Evolutionary conservation across 2,113 vertebrate genomes (phyloP).

Genomic region (Equus przewalskii): DNA sequence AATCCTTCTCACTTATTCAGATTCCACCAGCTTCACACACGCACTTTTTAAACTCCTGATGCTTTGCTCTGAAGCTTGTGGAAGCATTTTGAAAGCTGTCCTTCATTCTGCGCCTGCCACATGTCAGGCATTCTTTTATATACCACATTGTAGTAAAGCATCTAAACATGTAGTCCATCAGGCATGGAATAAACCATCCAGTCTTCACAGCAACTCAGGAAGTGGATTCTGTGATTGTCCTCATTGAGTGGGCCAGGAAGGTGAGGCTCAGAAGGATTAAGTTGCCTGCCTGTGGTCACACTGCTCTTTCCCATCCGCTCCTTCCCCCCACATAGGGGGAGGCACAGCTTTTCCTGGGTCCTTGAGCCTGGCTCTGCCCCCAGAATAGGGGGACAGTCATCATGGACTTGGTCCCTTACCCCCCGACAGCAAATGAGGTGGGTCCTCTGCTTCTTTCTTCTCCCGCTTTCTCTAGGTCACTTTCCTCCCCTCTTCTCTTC

Average conservation of each 20-base stretch:
- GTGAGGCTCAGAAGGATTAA: not conserved
- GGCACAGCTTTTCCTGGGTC: not conserved
- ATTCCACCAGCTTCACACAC: not conserved
- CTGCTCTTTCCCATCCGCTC: too few species aligned
- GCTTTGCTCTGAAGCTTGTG: not conserved
- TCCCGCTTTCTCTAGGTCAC: not conserved
- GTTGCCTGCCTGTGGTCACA: not conserved
- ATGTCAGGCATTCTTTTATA: not conserved
- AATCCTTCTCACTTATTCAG: not conserved
- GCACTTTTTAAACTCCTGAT: not conserved
- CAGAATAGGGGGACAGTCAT: accelerated
- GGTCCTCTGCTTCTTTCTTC: not conserved
- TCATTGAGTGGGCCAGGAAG: not conserved
- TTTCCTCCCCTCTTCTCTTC: not conserved
- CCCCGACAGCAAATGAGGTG: not conserved
- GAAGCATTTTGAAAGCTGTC: not conserved
- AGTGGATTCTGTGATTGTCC: not conserved
- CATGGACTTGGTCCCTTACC: not conserved
- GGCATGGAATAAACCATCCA: too few species aligned
- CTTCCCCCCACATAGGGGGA: accelerated
- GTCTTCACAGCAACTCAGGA: not conserved
- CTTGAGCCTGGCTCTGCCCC: not conserved
- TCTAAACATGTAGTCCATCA: not conserved
- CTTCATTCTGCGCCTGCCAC: not conserved
- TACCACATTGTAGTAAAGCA: not conserved